Evolutionary conservation across 2,797 vertebrate species (phyloP), one percentile per base, ranked within the genome.

Genomic region (Propithecus deckenii): DNA sequence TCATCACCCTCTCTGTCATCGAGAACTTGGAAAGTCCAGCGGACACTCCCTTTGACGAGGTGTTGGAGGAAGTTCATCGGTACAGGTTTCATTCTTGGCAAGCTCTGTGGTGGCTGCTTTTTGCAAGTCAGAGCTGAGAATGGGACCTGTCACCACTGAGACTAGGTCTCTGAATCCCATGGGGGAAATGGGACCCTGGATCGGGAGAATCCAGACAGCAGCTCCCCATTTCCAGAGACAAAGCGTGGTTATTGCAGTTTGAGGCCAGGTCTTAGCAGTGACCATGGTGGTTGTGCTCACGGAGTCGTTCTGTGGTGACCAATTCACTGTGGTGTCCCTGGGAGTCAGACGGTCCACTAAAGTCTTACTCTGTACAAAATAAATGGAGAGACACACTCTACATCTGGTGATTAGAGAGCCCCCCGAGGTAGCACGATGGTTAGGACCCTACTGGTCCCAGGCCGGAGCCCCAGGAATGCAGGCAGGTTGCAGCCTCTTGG

Each of bases 401-500:
- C 72, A 43, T 18, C 72, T 22, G 38, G 71, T 1, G 18, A 2
- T 35, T 22, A 43, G 57, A 25, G 63, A 61, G 50, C 8, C n/a
- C 1, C 32, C 46, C 1, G 14, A 20, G 35, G 28, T 22, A 0
- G 25, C 1, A 1, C 0, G 0, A 5, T 14, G 22, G 7, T 2
- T 3, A 6, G 81, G 46, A 5, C 8, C 8, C 22, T n/a, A 4
- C n/a, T 1, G 1, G 13, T 15, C 35, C 81, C 35, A 30, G 30
- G 59, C 14, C 0, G 0, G 30, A 52, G 43, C 9, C 69, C 35
- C 14, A 14, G 14, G 15, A 28, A 78, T 18, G 57, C 30, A 41
- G 35, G 35, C 12, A 7, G 1, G 41, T 5, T 18, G 20, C 20
- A 35, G 1, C 46, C 61, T 52, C 10, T 0, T 5, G 25, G 32